Evolutionary conservation across 2,888 invertebrate genomes (phyloP), one percentile per base, ranked within the genome.

Genomic region (Cataglyphis livida): DNA sequence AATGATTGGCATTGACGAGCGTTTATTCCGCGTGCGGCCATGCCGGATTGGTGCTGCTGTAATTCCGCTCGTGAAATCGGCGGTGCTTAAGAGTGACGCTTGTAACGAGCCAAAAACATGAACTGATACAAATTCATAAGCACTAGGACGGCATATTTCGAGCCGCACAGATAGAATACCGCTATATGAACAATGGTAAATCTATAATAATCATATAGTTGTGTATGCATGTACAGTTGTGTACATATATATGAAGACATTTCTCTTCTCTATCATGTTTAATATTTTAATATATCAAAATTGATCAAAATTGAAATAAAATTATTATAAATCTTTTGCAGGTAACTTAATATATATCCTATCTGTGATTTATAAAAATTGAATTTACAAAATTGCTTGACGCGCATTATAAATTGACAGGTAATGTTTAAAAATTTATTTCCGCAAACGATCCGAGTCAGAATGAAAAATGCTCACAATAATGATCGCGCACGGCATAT

Each of bases 1-100:
- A 90, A 89, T 90, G 89, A 89, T 89, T 88, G 89, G 81, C 87
- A 81, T 82, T 87, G 88, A 90, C 83, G 85, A 86, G 82, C 85
- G 74, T 84, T 86, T 82, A 82, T 66, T 81, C 62, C 44, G 54
- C 51, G 41, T 44, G 44, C 32, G 51, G 12, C 25, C 71, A 15
- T 32, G 59, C 9, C 79, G 70, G 73, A 81, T 84, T 76, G 65
- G 82, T 28, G 62, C 59, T 41, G 48, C 59, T 62, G 89, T 75
- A 87, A 88, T 89, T 76, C 75, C 74, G 61, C 81, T 65, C 44
- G 57, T 54, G 62, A 81, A 81, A 85, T 81, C 82, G 84, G 76
- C 73, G 74, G 64, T 84, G 59, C 85, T 85, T 75, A 35, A 84
- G 75, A 85, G 82, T 62, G 57, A 84, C 83, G 82, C 62, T 73